A percentile compares a stretch with the other conserved stretches of the same genome.
Evolutionary conservation across 2,113 vertebrate genomes (phyloP).

Genomic region (Agapornis roseicollis): DNA sequence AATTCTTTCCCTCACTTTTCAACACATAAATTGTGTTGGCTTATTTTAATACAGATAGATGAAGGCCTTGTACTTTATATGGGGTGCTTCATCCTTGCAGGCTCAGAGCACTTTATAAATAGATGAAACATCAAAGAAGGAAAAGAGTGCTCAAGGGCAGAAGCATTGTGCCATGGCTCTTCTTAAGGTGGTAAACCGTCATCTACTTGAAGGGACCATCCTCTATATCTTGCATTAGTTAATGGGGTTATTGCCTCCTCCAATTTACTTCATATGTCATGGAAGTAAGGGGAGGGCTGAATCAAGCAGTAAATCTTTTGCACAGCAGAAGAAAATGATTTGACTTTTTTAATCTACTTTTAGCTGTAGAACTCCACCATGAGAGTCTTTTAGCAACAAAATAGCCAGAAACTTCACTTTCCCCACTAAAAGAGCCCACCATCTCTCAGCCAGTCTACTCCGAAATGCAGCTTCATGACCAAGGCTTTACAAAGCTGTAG

Average conservation of each 20-base stretch:
- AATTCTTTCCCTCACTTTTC: neutral
- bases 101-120: slow-evolving; percentile 32
- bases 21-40: neutral
- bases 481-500: neutral
- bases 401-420: neutral
- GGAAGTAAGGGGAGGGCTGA: neutral
- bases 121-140: slow-evolving; percentile 39
- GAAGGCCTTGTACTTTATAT: slow-evolving; percentile 17
- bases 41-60: slow-evolving; percentile 2
- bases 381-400: neutral
- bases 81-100: slow-evolving; percentile 20
- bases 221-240: neutral
- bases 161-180: neutral
- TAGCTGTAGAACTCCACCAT: neutral
- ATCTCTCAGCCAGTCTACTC: neutral
- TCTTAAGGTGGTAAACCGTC: slow-evolving; percentile 24
- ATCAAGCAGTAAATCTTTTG: neutral
- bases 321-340: neutral
- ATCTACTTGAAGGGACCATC: neutral
- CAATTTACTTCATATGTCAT: neutral
- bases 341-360: slow-evolving; percentile 12
- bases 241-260: neutral
- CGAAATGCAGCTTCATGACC: neutral
- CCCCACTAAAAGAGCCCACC: neutral
- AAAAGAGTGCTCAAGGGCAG: slow-evolving; percentile 42